These are phyloP conservation scores for Corella eumyota DNA, from an alignment of 23 tunicate genomes.

Conservation along the genomic window DNA sequence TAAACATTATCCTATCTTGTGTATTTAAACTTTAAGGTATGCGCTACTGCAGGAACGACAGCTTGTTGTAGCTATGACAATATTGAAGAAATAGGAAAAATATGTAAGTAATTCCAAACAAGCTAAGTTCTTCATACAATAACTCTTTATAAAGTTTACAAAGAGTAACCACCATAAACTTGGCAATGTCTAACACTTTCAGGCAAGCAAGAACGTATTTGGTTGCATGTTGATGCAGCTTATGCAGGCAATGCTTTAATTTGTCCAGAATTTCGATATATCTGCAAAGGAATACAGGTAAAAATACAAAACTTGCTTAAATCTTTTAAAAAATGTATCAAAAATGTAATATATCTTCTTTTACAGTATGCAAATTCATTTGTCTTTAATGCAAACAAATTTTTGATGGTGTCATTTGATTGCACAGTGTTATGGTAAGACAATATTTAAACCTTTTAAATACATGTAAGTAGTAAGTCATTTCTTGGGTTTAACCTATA, in stretches of 20 bases:
- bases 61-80: slow-evolving; percentile 33
- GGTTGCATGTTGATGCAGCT: slow-evolving; percentile 59
- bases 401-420: slow-evolving; percentile 53
- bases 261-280: slow-evolving; percentile 34
- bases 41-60: slow-evolving; percentile 54
- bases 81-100: slow-evolving; percentile 34
- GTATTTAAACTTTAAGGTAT: slow-evolving; percentile 51
- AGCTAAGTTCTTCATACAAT: too few relatives aligned
- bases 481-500: background rate
- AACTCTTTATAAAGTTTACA: too few relatives aligned
- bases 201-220: slow-evolving; percentile 16
- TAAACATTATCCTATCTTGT: too few relatives aligned
- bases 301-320: too few relatives aligned
- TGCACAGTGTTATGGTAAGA: slow-evolving; percentile 73
- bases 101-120: slow-evolving; percentile 56
- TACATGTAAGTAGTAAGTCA: too few relatives aligned
- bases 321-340: too few relatives aligned
- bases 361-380: slow-evolving; percentile 53
- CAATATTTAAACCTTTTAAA: too few relatives aligned
- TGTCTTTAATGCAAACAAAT: slow-evolving; percentile 64
- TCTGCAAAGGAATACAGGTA: slow-evolving; percentile 29
- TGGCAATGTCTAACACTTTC: too few relatives aligned
- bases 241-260: slow-evolving; percentile 32
- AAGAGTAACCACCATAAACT: too few relatives aligned
- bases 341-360: too few relatives aligned